Evolutionary conservation across 2,797 vertebrate genomes (phyloP).

Genomic region (Hydrophis major): DNA sequence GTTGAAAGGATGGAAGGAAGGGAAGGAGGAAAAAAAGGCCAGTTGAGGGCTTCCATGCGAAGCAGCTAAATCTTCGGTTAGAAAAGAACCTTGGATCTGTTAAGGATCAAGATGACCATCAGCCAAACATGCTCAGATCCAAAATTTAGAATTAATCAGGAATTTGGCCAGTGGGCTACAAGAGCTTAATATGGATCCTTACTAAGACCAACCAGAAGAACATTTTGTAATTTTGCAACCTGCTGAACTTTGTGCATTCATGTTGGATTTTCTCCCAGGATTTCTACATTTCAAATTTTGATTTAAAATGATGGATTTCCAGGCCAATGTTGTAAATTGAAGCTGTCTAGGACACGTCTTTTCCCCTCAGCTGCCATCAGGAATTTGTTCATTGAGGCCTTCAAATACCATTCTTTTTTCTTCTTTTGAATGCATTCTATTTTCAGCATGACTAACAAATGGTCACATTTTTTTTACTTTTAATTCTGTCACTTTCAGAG

Average conservation of each 20-base stretch:
- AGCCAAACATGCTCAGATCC: constrained; percentile 5
- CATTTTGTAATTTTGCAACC: constrained; percentile 28
- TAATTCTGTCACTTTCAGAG: background rate
- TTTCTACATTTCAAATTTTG: constrained; percentile 46
- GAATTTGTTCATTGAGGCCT: constrained; percentile 22
- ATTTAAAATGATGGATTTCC: constrained; percentile 26
- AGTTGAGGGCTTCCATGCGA: background rate
- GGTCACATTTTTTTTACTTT: background rate
- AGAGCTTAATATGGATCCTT: constrained; percentile 18
- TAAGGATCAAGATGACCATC: background rate
- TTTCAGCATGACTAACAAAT: background rate
- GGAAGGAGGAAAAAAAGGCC: too few species aligned
- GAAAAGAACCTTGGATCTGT: background rate
- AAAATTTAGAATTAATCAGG: background rate
- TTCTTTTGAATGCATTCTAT: background rate
- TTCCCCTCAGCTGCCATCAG: background rate
- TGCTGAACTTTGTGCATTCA: constrained; percentile 45
- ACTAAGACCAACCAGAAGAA: constrained; percentile 39
- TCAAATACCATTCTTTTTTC: background rate
- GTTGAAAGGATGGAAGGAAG: too few species aligned
- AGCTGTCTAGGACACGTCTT: constrained; percentile 24
- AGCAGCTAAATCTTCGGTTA: background rate
- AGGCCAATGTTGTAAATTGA: constrained; percentile 20
- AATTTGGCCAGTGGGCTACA: background rate
- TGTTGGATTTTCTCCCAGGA: constrained; percentile 42